Base-by-base conservation (phyloP, 2,797 vertebrate genomes). In the Enteromius radiatus region DNA sequence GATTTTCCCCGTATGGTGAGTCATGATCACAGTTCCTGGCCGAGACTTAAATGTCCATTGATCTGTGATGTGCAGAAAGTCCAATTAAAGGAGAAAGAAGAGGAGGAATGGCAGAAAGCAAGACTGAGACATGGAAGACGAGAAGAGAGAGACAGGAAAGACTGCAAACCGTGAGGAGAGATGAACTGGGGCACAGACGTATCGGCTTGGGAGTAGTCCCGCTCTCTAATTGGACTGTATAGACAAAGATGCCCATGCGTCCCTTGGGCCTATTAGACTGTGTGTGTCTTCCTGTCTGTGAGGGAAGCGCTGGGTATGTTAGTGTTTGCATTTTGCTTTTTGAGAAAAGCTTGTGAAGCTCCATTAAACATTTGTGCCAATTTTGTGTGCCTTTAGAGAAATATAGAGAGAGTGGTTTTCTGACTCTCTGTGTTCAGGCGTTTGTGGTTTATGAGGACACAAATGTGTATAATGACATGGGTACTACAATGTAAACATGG, bases 161-260 rank as follows among this genome's bases (percentile, higher is more conserved):
- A 64, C 28, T 47, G n/a, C 56, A 61, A 61, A 61, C 45, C 12
- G 65, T 61, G 63, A 70, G 63, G 26, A 81, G 67, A 68, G n/a
- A 78, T 54, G 73, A 91, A 88, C 86, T 89, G 83, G 85, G 83
- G 52, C 78, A 81, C 36, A 28, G 82, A 59, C 65, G 17, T 74
- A 36, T 61, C 33, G n/a, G 68, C 21, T 56, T 77, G 81, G 82
- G 82, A 84, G 78, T 78, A 79, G 79, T 86, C 61, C 88, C 85
- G 82, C 84, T 92, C 90, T 94, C 90, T 94, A 93, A 94, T 94
- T 93, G 91, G 92, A 92, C 88, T 75, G 88, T 88, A 90, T 90
- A 90, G 92, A 93, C 91, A 90, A 87, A 71, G 85, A 92, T 91
- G 89, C 84, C 84, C 90, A 91, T 87, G 88, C 88, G 90, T 94